phyloP scores from a whole-genome alignment of 1,140 invertebrate genomes.

The Trichomalopsis sarcophagae region DNA sequence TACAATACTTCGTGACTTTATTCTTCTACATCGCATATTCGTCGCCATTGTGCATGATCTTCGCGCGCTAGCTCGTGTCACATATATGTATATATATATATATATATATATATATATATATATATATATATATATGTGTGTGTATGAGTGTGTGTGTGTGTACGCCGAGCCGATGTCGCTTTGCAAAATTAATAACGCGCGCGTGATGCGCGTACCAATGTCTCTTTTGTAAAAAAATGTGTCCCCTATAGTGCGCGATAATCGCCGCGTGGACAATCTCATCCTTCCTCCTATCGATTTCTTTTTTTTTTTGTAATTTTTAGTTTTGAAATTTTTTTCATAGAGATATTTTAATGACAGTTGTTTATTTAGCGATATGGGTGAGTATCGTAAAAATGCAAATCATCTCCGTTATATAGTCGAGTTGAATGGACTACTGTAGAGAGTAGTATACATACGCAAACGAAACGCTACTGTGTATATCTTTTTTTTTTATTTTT shows the following conservation, averaged over 20 bases:
- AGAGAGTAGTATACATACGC: conserved; percentile 15
- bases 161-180: conserved; percentile 1
- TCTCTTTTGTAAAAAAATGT: conserved; percentile 37
- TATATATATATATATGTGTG: too few relatives aligned
- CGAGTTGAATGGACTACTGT: conserved; percentile 16
- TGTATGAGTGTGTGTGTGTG: neutral
- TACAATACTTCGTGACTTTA: neutral
- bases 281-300: neutral
- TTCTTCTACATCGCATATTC: neutral
- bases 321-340: neutral
- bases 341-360: neutral
- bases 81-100: neutral
- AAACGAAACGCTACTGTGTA: conserved; percentile 25
- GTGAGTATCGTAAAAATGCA: conserved; percentile 42
- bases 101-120: too few relatives aligned
- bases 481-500: conserved; percentile 6
- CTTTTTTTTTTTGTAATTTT: neutral
- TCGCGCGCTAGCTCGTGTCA: neutral
- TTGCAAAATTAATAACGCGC: conserved; percentile 27
- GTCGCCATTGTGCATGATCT: conserved; percentile 28
- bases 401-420: conserved; percentile 10
- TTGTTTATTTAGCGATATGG: neutral
- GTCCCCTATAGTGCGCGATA: neutral
- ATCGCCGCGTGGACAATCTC: neutral
- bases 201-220: neutral